Conservation (phyloP, 2,888 invertebrate genomes). For the Dryobota labecula region DNA sequence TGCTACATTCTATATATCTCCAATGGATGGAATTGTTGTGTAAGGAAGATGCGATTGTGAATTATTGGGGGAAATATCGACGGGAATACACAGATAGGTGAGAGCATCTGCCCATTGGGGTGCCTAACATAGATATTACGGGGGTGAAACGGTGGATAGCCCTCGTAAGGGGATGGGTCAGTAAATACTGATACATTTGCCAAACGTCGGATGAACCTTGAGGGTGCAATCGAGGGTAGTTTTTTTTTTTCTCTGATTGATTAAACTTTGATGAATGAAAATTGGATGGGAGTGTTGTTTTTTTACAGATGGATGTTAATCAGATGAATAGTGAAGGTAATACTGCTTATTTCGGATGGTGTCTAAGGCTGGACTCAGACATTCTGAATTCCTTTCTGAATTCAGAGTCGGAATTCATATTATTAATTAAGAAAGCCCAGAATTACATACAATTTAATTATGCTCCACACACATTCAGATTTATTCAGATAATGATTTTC, state of each 20-base stretch:
- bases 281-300: constrained; percentile 26
- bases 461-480: no score
- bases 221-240: constrained; percentile 42
- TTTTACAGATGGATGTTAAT: neutral
- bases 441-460: no score
- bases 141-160: constrained; percentile 55
- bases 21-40: constrained; percentile 81
- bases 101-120: constrained; percentile 74
- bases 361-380: no score
- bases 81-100: constrained; percentile 69
- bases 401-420: no score
- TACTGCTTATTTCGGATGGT: no score
- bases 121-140: constrained; percentile 65
- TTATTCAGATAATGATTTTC: no score
- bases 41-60: constrained; percentile 82
- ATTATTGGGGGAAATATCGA: constrained; percentile 78
- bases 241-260: constrained; percentile 52
- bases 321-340: neutral
- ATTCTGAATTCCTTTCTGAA: no score
- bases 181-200: constrained; percentile 63
- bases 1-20: constrained; percentile 60
- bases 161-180: constrained; percentile 56
- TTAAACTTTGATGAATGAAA: constrained; percentile 48
- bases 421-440: no score
- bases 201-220: constrained; percentile 27